Conservation (phyloP, 2,888 invertebrate species). For the Prosapia bicincta region DNA sequence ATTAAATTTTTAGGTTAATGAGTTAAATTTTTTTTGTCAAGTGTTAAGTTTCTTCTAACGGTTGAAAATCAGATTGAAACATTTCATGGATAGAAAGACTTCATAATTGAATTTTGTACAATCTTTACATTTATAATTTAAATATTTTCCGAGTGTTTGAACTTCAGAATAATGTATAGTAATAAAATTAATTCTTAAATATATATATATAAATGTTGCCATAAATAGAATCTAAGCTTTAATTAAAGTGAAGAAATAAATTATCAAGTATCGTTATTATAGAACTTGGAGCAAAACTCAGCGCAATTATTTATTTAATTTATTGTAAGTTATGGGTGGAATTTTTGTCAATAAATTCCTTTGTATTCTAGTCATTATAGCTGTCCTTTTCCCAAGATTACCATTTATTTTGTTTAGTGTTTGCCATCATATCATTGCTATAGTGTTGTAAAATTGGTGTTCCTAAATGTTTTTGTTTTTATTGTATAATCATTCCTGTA, state of each 20-base stretch:
- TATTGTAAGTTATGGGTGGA: neutral
- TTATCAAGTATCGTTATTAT: too few species aligned
- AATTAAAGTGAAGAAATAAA: too few species aligned
- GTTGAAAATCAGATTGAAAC: too few species aligned
- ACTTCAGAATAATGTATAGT: too few species aligned
- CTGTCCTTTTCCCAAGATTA: neutral
- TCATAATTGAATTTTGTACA: too few species aligned
- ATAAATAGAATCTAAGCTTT: neutral
- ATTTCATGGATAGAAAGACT: too few species aligned
- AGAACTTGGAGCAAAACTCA: neutral
- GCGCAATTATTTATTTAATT: neutral
- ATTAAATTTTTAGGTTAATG: neutral
- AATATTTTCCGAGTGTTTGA: too few species aligned
- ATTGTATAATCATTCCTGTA: conserved; percentile 34
- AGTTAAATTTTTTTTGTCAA: too few species aligned
- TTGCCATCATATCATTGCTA: conserved; percentile 26
- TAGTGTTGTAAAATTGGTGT: conserved; percentile 16
- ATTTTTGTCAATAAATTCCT: neutral
- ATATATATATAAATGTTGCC: neutral
- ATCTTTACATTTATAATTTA: too few species aligned
- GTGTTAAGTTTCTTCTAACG: too few species aligned
- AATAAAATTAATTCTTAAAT: too few species aligned
- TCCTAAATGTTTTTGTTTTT: conserved; percentile 23
- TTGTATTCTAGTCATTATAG: conserved; percentile 25
- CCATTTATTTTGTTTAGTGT: conserved; percentile 22